Evolutionary conservation across 1,140 invertebrate species (phyloP), one percentile per base, ranked within the genome.

Genomic region (Vollenhovia emeryi): DNA sequence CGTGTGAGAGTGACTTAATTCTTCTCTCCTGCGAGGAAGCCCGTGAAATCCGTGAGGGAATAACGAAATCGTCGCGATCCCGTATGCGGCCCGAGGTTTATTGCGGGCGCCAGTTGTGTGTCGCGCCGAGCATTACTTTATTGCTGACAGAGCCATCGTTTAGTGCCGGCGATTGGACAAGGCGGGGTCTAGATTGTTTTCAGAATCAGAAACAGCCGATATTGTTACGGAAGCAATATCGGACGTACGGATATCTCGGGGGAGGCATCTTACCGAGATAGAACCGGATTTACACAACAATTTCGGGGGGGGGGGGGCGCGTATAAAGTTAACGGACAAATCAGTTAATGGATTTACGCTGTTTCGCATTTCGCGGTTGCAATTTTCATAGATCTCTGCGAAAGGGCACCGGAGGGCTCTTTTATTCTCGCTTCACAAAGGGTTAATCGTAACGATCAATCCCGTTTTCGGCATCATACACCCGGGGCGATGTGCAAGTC

Each of bases 91-190:
- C n/a, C 0, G 4, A 8, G 36, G 18, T 82, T 82, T 82, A 82
- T 82, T 82, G 66, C 66, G 36, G 66, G 66, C 78, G 66, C 36
- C 78, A 82, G 66, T 73, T 82, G 78, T 82, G 78, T 55, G 21
- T 40, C 64, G 18, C 18, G 15, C 6, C 59, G 45, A 36, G 24
- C 27, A 66, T 82, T 71, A 73, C 50, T 73, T 73, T 73, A 55
- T 82, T 45, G 24, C 52, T 6, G 50, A 18, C 50, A 21, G 24
- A 55, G 40, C n/a, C 24, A 33, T 82, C 66, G 66, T 73, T 73
- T 73, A 55, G 21, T 24, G 21, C 55, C 21, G 45, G 52, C 66
- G 50, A 69, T 79, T 52, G 75, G 50, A 43, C 30, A 13, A 24
- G 21, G 52, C 27, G 52, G 55, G 48, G 21, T n/a, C 36, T 9